Evolutionary conservation across 1,140 invertebrate genomes (phyloP), one percentile per base, ranked within the genome.

Genomic region (Pseudobourletiella spinata): DNA sequence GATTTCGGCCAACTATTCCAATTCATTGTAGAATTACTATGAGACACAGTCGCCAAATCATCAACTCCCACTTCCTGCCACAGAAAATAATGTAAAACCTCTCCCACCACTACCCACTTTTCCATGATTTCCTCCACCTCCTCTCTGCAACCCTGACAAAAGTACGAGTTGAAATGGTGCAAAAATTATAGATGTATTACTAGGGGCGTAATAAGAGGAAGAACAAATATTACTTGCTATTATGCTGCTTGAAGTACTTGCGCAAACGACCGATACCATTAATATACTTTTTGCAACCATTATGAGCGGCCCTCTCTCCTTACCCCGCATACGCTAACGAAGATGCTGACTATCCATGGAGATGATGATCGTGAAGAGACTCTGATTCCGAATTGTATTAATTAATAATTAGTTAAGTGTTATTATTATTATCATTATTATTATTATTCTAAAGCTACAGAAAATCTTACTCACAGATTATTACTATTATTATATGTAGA

Each of bases 1-100:
- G n/a, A 59, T 68, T 29, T 68, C 66, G 2, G 20, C 66, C 6
- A 44, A 32, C 22, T 68, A 68, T 44, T 68, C 66, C 3, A 62
- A 30, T 55, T 56, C 52, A 3, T 56, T 43, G 25, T 43, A 51
- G 48, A 8, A 25, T 4, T 51, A 8, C 14, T 51, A 51, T 39
- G 8, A 39, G n/a, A n/a, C n/a, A n/a, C n/a, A n/a, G n/a, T n/a
- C n/a, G n/a, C n/a, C n/a, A n/a, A n/a, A n/a, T n/a, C n/a, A n/a
- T n/a, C 32, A n/a, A 11, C 32, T 11, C 32, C n/a, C n/a, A 39
- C n/a, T n/a, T 39, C n/a, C 32, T 39, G 32, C 32, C 8, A 11
- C 32, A 39, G n/a, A n/a, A 11, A 39, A 39, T 39, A n/a, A n/a
- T n/a, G n/a, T n/a, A 39, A 39, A 39, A 39, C 8, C 8, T 8